Base-by-base conservation (phyloP, 2,113 vertebrate species). In the Dicentrarchus labrax region DNA sequence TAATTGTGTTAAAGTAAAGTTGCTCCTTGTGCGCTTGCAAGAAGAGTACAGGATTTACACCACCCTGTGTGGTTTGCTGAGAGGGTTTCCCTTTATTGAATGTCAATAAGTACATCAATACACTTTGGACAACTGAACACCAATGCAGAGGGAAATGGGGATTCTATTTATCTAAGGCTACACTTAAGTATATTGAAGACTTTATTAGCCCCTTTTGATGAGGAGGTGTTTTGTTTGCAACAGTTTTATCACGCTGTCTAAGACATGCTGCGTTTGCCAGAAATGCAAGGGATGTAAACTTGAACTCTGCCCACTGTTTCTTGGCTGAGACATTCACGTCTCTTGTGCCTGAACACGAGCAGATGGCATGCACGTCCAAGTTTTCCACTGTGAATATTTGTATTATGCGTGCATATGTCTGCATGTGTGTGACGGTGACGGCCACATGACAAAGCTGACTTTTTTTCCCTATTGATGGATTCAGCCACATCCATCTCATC, bases 151-250 rank as follows among this genome's bases (percentile, higher is more conserved):
- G 69, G 79, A 89, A 90, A 93, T 86, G 57, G 86, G 83, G 85
- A 90, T 90, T 93, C 85, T 90, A 90, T 93, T 93, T 91, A 90
- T 92, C 89, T 91, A 81, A 90, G 89, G 68, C 90, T 91, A 89
- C 90, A 93, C 92, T 94, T 93, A 94, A 93, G 93, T 91, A 86
- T 93, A 93, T 93, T 93, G 93, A 93, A 93, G 91, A 94, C 93
- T 94, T 94, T 93, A 93, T 94, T 94, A 92, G 90, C 82, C 75
- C 80, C 75, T 83, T 94, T 89, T 91, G 89, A 93, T 93, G 92
- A 92, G 90, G 87, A 92, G 90, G 89, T 92, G 91, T 94, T 93
- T 89, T 85, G 88, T 93, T 92, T 92, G 90, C 59, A 89, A 77
- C 88, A 57, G 73, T 90, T 93, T 90, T 87, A 94, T 91, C 91